These are phyloP conservation scores for Catharus ustulatus DNA, from an alignment of 2,797 vertebrate genomes.

Conservation along the genomic window DNA sequence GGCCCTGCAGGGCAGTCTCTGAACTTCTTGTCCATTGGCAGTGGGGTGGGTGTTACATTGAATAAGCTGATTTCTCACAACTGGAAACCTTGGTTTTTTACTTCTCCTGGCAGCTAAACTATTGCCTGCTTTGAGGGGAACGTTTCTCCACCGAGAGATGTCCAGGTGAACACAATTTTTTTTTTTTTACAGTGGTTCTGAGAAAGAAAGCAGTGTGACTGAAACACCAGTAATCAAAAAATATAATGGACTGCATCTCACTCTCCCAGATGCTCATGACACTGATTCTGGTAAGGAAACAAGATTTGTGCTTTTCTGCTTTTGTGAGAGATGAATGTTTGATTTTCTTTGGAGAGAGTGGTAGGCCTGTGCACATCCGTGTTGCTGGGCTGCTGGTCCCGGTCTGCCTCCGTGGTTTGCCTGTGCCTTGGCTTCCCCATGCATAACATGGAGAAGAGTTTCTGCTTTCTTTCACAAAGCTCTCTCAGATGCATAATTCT, in stretches of 20 bases:
- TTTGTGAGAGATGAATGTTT: background rate
- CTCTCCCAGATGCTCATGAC: constrained; percentile 90
- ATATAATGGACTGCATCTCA: constrained; percentile 85
- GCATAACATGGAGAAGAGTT: background rate
- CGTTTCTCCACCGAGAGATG: background rate
- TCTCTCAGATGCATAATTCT: background rate
- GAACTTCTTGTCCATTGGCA: background rate
- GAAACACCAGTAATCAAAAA: constrained; percentile 84
- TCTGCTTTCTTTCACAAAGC: background rate
- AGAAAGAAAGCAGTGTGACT: constrained; percentile 86
- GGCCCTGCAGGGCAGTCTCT: background rate
- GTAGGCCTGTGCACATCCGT: fast-evolving
- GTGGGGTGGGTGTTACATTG: background rate
- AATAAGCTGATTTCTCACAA: background rate
- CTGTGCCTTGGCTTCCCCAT: background rate
- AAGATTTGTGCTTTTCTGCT: background rate
- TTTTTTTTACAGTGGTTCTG: constrained; percentile 85
- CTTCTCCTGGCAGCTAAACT: background rate
- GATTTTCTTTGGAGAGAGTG: background rate
- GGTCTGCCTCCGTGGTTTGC: background rate
- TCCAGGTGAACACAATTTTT: background rate
- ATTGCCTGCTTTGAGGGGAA: background rate
- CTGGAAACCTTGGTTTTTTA: background rate
- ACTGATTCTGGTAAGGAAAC: constrained; percentile 84
- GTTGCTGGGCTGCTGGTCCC: background rate